phyloP scores from a whole-genome alignment of 2,888 invertebrate genomes.

The Polyploca ridens region DNA sequence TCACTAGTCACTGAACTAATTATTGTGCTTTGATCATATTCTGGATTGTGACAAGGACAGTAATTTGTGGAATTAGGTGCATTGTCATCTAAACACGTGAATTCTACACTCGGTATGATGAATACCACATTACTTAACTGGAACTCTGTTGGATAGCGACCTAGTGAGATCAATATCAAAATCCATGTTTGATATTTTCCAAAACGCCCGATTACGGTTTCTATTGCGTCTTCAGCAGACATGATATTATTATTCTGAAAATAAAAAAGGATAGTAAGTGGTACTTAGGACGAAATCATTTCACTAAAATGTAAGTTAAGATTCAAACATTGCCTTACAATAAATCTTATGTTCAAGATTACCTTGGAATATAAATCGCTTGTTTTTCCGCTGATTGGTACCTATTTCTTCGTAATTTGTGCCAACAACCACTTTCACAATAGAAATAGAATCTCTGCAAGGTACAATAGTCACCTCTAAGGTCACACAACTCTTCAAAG shows the following conservation, averaged over 20 bases:
- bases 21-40: constrained; percentile 81
- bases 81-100: constrained; percentile 68
- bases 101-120: constrained; percentile 80
- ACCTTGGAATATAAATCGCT: constrained; percentile 4
- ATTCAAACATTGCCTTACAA: background rate
- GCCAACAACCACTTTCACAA: too few species aligned
- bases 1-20: constrained; percentile 84
- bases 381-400: background rate
- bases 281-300: background rate
- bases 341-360: background rate
- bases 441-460: too few species aligned
- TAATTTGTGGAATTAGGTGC: constrained; percentile 63
- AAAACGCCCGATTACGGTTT: constrained; percentile 80
- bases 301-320: background rate
- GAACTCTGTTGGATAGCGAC: constrained; percentile 83
- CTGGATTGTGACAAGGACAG: constrained; percentile 74
- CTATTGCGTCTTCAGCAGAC: constrained; percentile 53
- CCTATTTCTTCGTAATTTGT: too few species aligned
- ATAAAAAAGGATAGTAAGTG: background rate
- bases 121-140: constrained; percentile 84
- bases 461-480: too few species aligned
- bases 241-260: constrained; percentile 16
- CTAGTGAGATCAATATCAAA: constrained; percentile 74
- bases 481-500: too few species aligned
- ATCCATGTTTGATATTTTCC: constrained; percentile 84